These are phyloP conservation scores for Macropodus opercularis DNA, from an alignment of 2,797 vertebrate species.

Conservation along the genomic window DNA sequence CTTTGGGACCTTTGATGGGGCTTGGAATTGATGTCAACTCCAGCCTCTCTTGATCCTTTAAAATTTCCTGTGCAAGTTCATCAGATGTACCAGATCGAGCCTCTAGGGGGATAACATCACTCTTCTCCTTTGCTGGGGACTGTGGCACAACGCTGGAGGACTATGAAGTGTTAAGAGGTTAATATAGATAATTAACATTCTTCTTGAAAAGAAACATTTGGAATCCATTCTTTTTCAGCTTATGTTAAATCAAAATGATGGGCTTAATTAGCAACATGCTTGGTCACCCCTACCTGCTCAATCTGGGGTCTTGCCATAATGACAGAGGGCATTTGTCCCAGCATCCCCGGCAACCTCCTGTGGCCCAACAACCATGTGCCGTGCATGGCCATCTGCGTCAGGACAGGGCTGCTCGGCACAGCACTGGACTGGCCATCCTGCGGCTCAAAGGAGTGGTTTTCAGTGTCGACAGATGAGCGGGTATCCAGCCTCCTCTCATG, in stretches of 20 bases:
- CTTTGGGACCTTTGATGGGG: conserved; percentile 45
- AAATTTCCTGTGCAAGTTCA: conserved; percentile 31
- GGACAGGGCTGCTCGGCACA: conserved; percentile 79
- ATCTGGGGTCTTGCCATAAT: conserved; percentile 87
- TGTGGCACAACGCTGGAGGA: conserved; percentile 85
- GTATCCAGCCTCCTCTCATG: conserved; percentile 84
- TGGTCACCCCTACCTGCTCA: conserved; percentile 83
- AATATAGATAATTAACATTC: no score
- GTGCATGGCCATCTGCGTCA: conserved; percentile 85
- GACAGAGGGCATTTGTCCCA: conserved; percentile 85
- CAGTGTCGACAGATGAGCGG: conserved; percentile 73
- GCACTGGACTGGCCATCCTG: conserved; percentile 75
- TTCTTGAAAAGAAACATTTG: no score
- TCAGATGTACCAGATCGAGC: conserved; percentile 75
- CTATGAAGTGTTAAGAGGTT: conserved; percentile 70
- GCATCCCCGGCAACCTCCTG: conserved; percentile 87
- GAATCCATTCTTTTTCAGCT: no score
- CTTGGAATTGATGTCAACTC: conserved; percentile 49
- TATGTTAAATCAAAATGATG: no score
- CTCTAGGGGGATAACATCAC: conserved; percentile 71
- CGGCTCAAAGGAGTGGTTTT: conserved; percentile 68
- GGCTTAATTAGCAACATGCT: no score
- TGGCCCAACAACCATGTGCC: conserved; percentile 84
- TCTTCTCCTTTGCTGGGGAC: conserved; percentile 80
- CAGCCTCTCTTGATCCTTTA: conserved; percentile 44